Conservation (phyloP, 2,888 invertebrate genomes). For the Neoascia interrupta region DNA sequence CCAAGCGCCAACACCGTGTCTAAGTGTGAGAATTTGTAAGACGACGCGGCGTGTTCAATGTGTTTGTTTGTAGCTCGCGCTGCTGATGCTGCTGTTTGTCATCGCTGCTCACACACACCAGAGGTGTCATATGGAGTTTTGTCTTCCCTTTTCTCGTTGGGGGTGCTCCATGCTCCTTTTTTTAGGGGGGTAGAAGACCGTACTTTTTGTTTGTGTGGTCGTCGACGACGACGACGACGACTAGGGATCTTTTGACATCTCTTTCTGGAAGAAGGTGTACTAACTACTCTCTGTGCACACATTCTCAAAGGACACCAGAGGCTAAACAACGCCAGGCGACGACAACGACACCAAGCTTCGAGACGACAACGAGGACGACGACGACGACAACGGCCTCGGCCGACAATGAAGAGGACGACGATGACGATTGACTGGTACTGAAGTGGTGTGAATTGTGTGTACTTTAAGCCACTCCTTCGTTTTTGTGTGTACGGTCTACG, state of each 20-base stretch:
- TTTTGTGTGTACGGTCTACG: constrained; percentile 73
- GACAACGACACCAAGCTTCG: constrained; percentile 48
- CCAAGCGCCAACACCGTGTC: constrained; percentile 3
- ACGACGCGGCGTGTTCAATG: constrained; percentile 23
- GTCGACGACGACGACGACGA: not conserved
- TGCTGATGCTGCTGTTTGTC: constrained; percentile 33
- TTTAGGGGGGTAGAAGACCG: constrained; percentile 29
- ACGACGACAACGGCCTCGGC: constrained; percentile 9
- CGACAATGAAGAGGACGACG: constrained; percentile 37
- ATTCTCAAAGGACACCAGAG: constrained; percentile 43
- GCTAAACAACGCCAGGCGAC: constrained; percentile 59
- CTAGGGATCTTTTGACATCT: constrained; percentile 31
- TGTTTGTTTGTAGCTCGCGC: constrained; percentile 30
- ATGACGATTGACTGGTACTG: constrained; percentile 66
- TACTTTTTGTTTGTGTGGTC: constrained; percentile 17
- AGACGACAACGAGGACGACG: constrained; percentile 20
- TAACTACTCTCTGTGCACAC: constrained; percentile 44
- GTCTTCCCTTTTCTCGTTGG: constrained; percentile 11
- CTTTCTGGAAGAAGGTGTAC: constrained; percentile 55
- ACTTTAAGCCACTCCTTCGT: constrained; percentile 79
- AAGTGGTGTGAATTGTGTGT: constrained; percentile 79
- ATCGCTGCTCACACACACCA: constrained; percentile 69
- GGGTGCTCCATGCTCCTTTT: constrained; percentile 15
- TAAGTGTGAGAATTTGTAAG: constrained; percentile 55
- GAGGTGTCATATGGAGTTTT: constrained; percentile 72